A percentile compares a stretch with the other conserved stretches of the same genome.
These are phyloP conservation scores for Dermolepida albohirtum DNA, from an alignment of 2,888 invertebrate genomes.

Conservation along the genomic window DNA sequence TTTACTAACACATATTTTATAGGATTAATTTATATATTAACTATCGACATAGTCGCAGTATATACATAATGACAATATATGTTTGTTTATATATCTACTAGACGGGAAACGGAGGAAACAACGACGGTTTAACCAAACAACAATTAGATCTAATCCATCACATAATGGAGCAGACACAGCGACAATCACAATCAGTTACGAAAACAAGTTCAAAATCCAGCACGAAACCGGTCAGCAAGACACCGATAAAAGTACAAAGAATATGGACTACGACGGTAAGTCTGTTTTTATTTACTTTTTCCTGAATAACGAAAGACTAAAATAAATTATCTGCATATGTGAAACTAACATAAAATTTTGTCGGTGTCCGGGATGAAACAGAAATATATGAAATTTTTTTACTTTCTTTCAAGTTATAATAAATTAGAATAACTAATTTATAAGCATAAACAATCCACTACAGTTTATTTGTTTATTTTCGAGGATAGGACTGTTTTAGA, in stretches of 20 bases:
- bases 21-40: background rate
- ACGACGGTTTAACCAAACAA: conserved; percentile 78
- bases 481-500: no score
- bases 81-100: conserved; percentile 48
- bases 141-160: conserved; percentile 82
- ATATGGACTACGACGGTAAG: conserved; percentile 63
- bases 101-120: conserved; percentile 66
- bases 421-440: no score
- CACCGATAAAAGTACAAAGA: conserved; percentile 58
- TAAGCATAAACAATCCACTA: no score
- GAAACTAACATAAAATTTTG: no score
- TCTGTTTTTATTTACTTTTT: conserved; percentile 27
- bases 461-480: no score
- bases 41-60: no score
- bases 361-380: no score
- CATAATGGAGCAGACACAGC: conserved; percentile 80
- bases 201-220: conserved; percentile 56
- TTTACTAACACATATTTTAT: background rate
- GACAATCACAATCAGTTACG: conserved; percentile 68
- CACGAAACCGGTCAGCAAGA: conserved; percentile 56
- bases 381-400: no score
- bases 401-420: no score
- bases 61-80: background rate
- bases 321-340: no score
- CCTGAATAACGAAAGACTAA: no score